Evolutionary conservation across 2,797 vertebrate species (phyloP), one percentile per base, ranked within the genome.

Genomic region (Tokudaia tokunoshimensis): DNA sequence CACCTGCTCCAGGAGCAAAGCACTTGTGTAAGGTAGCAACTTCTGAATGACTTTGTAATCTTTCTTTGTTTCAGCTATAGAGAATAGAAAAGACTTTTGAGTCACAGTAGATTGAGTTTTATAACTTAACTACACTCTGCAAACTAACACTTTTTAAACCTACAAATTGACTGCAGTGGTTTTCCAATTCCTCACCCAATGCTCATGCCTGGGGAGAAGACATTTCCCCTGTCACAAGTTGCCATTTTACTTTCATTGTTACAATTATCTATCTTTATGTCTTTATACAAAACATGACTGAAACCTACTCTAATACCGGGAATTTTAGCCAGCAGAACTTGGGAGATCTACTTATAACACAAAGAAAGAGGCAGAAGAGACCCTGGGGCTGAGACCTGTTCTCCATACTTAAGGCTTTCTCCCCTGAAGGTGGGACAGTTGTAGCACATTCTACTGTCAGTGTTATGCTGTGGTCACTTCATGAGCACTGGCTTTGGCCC

Each of bases 341-440:
- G 47, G 26, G 31, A 37, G 57, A 50, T 89, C 26, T 50, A 31
- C 17, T 86, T 80, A 19, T 15, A 72, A 85, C 22, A 61, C 75
- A 94, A 96, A 89, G 22, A 26, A 26, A 72, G 63, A 57, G 19
- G 74, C 14, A 88, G 41, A 94, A 80, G 14, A 76, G 94, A 80
- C 2, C 11, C 19, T 82, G 26, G 8, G 44, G 57, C 76, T 92
- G 81, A 88, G 82, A 75, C 61, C n/a, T 44, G 13, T 78, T 92
- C 74, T 83, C 89, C 89, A 96, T 87, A 92, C 76, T 88, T 92
- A 52, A 57, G n/a, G 12, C 41, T 92, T 52, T 83, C 83, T 76
- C 55, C 6, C 95, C 59, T 94, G 85, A 96, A 96, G 92, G 89
- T 89, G 92, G 41, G 85, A 61, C 74, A 92, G 63, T 50, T 29